Conservation (phyloP, 1,140 invertebrate species). For the Lineus longissimus region DNA sequence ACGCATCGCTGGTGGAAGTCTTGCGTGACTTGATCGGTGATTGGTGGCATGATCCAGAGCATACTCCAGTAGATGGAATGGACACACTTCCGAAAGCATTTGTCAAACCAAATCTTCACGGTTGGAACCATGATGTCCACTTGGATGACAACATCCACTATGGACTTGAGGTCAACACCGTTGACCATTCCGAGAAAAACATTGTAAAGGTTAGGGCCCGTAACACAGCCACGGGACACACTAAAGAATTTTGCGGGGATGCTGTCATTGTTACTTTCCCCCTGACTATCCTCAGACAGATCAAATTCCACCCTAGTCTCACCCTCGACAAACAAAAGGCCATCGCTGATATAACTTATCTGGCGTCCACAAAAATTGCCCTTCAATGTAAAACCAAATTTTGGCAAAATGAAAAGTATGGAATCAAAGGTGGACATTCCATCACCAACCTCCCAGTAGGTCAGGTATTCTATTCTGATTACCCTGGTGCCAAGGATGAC, state of each 20-base stretch:
- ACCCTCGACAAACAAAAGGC: conserved; percentile 8
- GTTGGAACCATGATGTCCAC: conserved; percentile 17
- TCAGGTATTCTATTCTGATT: conserved; percentile 16
- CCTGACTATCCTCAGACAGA: conserved; percentile 17
- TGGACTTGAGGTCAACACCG: conserved; percentile 11
- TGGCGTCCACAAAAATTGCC: conserved; percentile 17
- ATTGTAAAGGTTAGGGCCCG: background rate
- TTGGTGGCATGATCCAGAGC: conserved; percentile 19
- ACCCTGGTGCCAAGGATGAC: conserved; percentile 6
- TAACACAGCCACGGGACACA: conserved; percentile 11
- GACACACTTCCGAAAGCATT: conserved; percentile 17
- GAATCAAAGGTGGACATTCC: conserved; percentile 18
- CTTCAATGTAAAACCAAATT: conserved; percentile 22
- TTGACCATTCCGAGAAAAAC: background rate
- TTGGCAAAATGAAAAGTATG: conserved; percentile 20
- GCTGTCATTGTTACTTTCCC: conserved; percentile 23
- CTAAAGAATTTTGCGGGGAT: conserved; percentile 7
- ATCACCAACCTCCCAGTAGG: conserved; percentile 21
- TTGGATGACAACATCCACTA: conserved; percentile 11
- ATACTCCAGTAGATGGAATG: conserved; percentile 23
- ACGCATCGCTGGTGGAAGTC: conserved; percentile 8
- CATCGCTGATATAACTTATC: conserved; percentile 14
- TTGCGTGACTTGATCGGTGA: conserved; percentile 17
- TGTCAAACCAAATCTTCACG: conserved; percentile 8
- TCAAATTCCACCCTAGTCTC: conserved; percentile 8